A percentile compares a stretch with the other conserved stretches of the same genome.
Conservation (phyloP, 2,113 vertebrate species). For the Trogon surrucura region DNA sequence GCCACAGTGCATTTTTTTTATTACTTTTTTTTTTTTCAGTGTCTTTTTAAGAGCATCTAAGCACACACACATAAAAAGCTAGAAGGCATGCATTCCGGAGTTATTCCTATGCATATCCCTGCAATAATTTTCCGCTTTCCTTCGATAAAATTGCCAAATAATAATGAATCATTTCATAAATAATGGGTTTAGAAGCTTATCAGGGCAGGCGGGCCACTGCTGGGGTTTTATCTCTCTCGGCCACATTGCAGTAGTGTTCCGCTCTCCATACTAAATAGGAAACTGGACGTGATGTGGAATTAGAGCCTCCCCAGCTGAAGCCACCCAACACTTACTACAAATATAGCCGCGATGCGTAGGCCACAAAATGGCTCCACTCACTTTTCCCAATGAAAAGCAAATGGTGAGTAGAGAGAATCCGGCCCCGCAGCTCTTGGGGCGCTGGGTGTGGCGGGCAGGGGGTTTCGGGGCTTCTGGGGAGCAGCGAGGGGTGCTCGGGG, state of each 20-base stretch:
- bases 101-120: conserved; percentile 77
- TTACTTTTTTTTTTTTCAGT: neutral
- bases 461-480: neutral
- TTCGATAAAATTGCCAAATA: conserved; percentile 92
- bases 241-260: conserved; percentile 92
- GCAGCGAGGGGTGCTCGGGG: neutral
- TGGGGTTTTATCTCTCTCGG: conserved; percentile 88
- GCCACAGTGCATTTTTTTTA: conserved; percentile 18
- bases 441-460: neutral
- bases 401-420: conserved; percentile 79
- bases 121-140: conserved; percentile 85
- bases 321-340: conserved; percentile 80
- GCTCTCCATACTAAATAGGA: conserved; percentile 91
- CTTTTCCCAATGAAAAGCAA: conserved; percentile 87
- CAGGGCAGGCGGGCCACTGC: conserved; percentile 90
- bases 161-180: conserved; percentile 97
- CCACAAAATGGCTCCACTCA: conserved; percentile 94
- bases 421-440: neutral
- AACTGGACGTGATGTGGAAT: conserved; percentile 87
- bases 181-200: conserved; percentile 93
- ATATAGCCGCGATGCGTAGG: conserved; percentile 86
- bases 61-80: conserved; percentile 69
- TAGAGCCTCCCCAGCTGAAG: conserved; percentile 81
- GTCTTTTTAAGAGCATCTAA: conserved; percentile 71
- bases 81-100: conserved; percentile 74